Evolutionary conservation across 1,140 invertebrate genomes (phyloP).

Genomic region (Drosophila ironensis): DNA sequence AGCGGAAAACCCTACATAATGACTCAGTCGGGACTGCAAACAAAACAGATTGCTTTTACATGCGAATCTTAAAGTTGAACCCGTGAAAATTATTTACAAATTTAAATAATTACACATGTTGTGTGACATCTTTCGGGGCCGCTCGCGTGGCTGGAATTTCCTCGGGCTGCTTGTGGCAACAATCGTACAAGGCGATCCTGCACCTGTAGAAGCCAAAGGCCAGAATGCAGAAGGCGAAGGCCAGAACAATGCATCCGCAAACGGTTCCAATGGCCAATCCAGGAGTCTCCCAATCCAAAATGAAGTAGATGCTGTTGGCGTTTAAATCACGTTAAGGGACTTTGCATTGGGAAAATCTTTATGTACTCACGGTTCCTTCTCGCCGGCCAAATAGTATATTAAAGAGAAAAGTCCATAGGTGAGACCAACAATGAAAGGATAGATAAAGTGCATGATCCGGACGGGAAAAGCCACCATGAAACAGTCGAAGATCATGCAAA

Average conservation of each 20-base stretch:
- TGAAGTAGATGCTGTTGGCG: constrained; percentile 70
- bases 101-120: not conserved
- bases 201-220: constrained; percentile 54
- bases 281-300: constrained; percentile 61
- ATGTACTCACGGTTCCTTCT: constrained; percentile 84
- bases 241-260: constrained; percentile 54
- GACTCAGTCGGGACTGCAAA: too few species aligned
- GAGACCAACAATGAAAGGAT: constrained; percentile 84
- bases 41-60: too few species aligned
- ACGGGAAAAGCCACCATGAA: constrained; percentile 87
- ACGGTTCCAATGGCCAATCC: constrained; percentile 58
- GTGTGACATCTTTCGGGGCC: not conserved
- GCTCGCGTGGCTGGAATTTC: constrained; percentile 17
- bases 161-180: constrained; percentile 12
- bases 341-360: too few species aligned
- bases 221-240: constrained; percentile 43
- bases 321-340: too few species aligned
- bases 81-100: too few species aligned
- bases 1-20: too few species aligned
- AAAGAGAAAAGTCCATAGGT: constrained; percentile 87
- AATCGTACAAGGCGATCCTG: constrained; percentile 20
- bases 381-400: constrained; percentile 88
- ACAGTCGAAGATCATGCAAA: constrained; percentile 88
- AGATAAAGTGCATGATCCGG: constrained; percentile 86
- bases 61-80: too few species aligned